phyloP scores from a whole-genome alignment of 2,797 vertebrate genomes.

The Etheostoma nigrum region DNA sequence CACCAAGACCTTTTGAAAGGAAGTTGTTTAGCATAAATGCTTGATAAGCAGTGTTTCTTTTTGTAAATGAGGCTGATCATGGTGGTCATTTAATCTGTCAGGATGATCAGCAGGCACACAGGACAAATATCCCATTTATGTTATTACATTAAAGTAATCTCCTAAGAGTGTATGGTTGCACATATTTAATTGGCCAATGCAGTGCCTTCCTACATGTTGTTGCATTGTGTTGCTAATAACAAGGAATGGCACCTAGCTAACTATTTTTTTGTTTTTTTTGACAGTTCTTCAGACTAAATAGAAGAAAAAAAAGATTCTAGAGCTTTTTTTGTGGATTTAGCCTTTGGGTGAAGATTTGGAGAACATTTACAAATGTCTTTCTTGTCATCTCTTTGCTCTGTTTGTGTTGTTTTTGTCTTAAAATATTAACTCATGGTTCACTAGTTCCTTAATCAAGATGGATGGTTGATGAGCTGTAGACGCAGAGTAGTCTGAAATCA shows the following conservation, averaged over 20 bases:
- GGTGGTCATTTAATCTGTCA: background rate
- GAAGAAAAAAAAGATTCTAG: background rate
- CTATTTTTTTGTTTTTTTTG: background rate
- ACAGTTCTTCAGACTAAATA: background rate
- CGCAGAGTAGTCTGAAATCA: background rate
- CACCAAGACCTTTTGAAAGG: background rate
- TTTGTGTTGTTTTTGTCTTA: slow-evolving; percentile 1
- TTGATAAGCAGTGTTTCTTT: background rate
- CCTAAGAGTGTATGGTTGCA: background rate
- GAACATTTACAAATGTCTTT: background rate
- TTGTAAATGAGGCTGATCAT: background rate
- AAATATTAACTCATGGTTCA: slow-evolving; percentile 5
- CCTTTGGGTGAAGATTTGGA: background rate
- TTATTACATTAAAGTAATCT: background rate
- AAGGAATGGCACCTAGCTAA: background rate
- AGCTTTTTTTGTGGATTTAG: background rate
- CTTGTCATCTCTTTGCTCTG: background rate
- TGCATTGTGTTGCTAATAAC: background rate
- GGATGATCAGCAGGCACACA: background rate
- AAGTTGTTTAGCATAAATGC: background rate
- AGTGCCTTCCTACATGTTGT: background rate
- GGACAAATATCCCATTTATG: background rate
- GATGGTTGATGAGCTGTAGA: background rate
- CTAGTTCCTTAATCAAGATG: background rate
- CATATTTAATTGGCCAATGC: background rate